Evolutionary conservation across 2,888 invertebrate genomes (phyloP).

Genomic region (Apamea monoglypha): DNA sequence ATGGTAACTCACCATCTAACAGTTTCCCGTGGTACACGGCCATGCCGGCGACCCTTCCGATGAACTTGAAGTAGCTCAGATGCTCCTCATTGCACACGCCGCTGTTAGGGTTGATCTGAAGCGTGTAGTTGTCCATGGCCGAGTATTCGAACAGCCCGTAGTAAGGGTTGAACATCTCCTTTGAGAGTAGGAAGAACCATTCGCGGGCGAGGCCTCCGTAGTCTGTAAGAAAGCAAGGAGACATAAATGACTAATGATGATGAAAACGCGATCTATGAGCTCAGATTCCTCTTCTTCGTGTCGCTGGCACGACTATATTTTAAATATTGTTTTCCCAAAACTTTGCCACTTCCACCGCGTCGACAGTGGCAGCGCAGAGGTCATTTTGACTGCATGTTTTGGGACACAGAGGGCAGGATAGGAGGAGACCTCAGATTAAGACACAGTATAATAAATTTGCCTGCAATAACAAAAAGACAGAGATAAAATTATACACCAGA

Average conservation of each 20-base stretch:
- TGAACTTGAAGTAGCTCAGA: constrained; percentile 99
- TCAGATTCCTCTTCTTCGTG: no score
- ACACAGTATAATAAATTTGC: not conserved
- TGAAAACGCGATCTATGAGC: no score
- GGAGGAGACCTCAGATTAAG: no score
- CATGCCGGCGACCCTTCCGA: constrained; percentile 99
- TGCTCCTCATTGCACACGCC: constrained; percentile 99
- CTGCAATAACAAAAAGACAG: not conserved
- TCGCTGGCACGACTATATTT: no score
- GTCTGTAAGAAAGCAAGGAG: constrained; percentile 89
- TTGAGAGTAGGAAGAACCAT: constrained; percentile 99
- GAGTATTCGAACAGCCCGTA: constrained; percentile 99
- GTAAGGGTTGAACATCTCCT: constrained; percentile 99
- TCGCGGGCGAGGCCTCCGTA: constrained; percentile 99
- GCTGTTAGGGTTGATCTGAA: constrained; percentile 99
- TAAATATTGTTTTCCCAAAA: no score
- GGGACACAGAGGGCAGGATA: no score
- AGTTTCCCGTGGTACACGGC: constrained; percentile 99
- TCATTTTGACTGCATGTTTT: no score
- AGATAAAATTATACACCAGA: not conserved
- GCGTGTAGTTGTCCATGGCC: constrained; percentile 99
- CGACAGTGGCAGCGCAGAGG: no score
- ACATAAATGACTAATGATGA: not conserved
- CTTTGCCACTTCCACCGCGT: no score
- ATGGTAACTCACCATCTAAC: constrained; percentile 94